Evolutionary conservation across 2,888 invertebrate genomes (phyloP).

Genomic region (Caenorhabditis zanzibari): DNA sequence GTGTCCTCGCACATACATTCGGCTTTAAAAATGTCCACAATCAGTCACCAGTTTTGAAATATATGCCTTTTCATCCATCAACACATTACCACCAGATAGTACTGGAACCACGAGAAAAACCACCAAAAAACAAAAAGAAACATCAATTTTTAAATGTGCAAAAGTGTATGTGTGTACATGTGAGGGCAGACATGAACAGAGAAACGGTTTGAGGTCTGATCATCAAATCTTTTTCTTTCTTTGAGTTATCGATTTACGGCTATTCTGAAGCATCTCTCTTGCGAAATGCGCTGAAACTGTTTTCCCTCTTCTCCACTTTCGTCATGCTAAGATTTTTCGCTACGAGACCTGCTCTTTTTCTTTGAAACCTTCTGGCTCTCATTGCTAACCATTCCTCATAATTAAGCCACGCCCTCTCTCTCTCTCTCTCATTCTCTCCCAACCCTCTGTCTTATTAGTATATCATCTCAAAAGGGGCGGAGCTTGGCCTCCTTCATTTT

Average conservation of each 20-base stretch:
- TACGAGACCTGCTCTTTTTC: too few species aligned
- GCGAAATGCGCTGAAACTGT: too few species aligned
- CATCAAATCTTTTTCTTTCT: not conserved
- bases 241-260: not conserved
- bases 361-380: too few species aligned
- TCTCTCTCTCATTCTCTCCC: not conserved
- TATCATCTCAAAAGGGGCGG: not conserved
- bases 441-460: not conserved
- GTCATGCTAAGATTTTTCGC: too few species aligned
- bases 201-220: not conserved
- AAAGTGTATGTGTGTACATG: too few species aligned
- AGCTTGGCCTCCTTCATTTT: not conserved
- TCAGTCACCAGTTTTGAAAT: too few species aligned
- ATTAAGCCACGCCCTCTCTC: not conserved
- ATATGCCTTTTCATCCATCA: too few species aligned
- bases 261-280: too few species aligned
- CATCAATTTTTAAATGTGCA: not conserved
- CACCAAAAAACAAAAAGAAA: not conserved
- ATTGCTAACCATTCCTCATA: too few species aligned
- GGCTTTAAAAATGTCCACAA: too few species aligned
- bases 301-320: too few species aligned
- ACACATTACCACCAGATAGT: not conserved
- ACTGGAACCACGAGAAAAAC: not conserved
- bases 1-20: too few species aligned
- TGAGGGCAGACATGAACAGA: not conserved